phyloP scores from a whole-genome alignment of 2,888 invertebrate species.

The Epirrhoe tristata region DNA sequence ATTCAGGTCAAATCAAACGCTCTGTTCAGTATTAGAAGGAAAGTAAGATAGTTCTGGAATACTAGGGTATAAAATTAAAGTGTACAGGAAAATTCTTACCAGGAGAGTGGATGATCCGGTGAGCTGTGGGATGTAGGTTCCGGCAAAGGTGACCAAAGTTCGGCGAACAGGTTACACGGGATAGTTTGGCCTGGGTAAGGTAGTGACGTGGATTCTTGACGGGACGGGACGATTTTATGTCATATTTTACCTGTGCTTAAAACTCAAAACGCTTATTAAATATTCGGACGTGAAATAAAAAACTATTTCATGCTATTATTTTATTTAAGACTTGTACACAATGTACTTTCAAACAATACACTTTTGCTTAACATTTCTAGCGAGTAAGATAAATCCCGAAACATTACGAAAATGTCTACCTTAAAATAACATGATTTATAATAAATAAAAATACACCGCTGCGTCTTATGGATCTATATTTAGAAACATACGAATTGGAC shows the following conservation, averaged over 20 bases:
- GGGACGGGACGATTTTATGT: slow-evolving; percentile 64
- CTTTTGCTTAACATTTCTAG: slow-evolving; percentile 82
- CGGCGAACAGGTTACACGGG: slow-evolving; percentile 80
- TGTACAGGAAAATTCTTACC: slow-evolving; percentile 83
- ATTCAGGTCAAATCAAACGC: slow-evolving; percentile 40
- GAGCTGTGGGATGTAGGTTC: slow-evolving; percentile 82
- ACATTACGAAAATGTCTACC: slow-evolving; percentile 73
- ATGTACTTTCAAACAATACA: slow-evolving; percentile 69
- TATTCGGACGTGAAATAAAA: slow-evolving; percentile 53
- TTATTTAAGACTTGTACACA: slow-evolving; percentile 71
- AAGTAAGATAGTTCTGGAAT: slow-evolving; percentile 41
- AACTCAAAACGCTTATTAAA: slow-evolving; percentile 45
- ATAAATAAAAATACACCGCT: slow-evolving; percentile 71
- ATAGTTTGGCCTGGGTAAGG: slow-evolving; percentile 80
- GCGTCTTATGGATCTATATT: slow-evolving; percentile 70
- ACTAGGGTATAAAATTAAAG: slow-evolving; percentile 76
- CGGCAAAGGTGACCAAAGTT: slow-evolving; percentile 66
- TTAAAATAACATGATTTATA: slow-evolving; percentile 81
- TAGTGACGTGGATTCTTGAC: slow-evolving; percentile 80
- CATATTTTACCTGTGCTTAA: slow-evolving; percentile 64
- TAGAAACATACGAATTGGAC: slow-evolving; percentile 83
- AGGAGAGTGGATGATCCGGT: slow-evolving; percentile 82
- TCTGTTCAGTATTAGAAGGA: slow-evolving; percentile 33
- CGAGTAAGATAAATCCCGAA: slow-evolving; percentile 80
- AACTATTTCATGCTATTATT: slow-evolving; percentile 65